Conservation (phyloP, 2,113 vertebrate genomes). For the Labrus mixtus region DNA sequence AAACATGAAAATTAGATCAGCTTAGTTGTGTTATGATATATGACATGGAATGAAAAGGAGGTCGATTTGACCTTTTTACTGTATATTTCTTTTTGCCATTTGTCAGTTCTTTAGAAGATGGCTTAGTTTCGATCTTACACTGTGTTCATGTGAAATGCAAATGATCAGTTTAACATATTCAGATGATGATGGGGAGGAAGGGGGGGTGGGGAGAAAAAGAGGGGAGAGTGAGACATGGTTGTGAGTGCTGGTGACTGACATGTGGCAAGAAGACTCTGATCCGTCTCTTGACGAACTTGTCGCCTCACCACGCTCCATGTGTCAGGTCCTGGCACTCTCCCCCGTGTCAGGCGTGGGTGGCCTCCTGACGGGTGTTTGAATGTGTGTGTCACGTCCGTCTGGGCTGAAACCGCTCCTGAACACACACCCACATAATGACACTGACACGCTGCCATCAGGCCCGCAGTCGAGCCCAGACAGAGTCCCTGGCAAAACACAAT, state of each 20-base stretch:
- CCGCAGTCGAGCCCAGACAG: conserved; percentile 60
- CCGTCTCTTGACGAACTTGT: conserved; percentile 76
- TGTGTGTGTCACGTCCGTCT: conserved; percentile 78
- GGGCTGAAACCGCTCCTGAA: conserved; percentile 76
- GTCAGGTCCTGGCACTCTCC: conserved; percentile 70
- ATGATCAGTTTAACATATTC: conserved; percentile 52
- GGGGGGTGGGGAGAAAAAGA: neutral
- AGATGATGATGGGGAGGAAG: conserved; percentile 20
- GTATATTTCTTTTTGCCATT: neutral
- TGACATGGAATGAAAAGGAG: conserved; percentile 23
- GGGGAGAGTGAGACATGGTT: conserved; percentile 59
- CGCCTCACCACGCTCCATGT: conserved; percentile 80
- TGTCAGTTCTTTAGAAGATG: conserved; percentile 7
- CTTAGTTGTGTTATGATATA: neutral
- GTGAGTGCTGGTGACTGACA: conserved; percentile 71
- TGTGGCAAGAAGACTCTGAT: conserved; percentile 75
- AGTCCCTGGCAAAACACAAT: conserved; percentile 65
- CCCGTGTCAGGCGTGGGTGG: conserved; percentile 78
- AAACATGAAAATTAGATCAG: conserved; percentile 44
- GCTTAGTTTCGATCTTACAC: conserved; percentile 25
- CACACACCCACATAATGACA: conserved; percentile 76
- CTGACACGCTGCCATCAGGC: conserved; percentile 72
- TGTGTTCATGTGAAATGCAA: conserved; percentile 34
- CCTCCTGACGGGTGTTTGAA: conserved; percentile 72
- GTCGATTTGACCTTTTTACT: conserved; percentile 36